A percentile compares a stretch with the other conserved stretches of the same genome.
Conservation (phyloP, 2,797 vertebrate species). For the Clarias platycephalus region DNA sequence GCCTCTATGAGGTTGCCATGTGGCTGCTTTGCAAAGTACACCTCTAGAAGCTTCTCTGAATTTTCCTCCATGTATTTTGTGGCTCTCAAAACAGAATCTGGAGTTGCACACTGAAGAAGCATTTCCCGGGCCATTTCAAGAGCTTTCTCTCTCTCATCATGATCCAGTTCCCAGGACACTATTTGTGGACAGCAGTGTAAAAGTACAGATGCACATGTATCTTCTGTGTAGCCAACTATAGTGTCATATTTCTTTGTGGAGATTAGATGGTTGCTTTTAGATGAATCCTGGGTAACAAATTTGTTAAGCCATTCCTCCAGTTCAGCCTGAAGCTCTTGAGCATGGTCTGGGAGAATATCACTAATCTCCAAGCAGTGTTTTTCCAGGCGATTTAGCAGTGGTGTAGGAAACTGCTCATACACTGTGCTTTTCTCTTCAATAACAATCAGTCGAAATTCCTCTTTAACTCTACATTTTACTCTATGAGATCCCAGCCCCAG, state of each 20-base stretch:
- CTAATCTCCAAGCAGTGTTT: conserved; percentile 63
- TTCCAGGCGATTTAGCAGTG: conserved; percentile 61
- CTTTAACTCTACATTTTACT: conserved; percentile 60
- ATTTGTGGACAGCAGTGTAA: conserved; percentile 44
- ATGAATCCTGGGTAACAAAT: conserved; percentile 13
- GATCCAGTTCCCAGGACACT: rapidly evolving
- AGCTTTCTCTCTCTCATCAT: background rate
- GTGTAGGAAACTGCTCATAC: conserved; percentile 59
- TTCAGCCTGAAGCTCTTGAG: conserved; percentile 25
- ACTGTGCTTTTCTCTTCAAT: conserved; percentile 61
- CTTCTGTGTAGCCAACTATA: conserved; percentile 56
- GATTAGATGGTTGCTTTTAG: background rate
- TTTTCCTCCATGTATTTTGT: conserved; percentile 29
- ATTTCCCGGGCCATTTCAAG: conserved; percentile 37
- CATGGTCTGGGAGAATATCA: conserved; percentile 45
- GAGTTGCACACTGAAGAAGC: conserved; percentile 59
- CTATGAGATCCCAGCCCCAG: conserved; percentile 59
- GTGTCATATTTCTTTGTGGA: conserved; percentile 35
- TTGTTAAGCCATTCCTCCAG: conserved; percentile 40
- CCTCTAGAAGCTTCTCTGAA: conserved; percentile 25
- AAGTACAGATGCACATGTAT: conserved; percentile 36
- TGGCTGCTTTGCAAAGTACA: conserved; percentile 51
- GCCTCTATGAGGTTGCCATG: conserved; percentile 43
- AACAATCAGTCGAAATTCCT: conserved; percentile 57
- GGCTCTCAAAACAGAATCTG: conserved; percentile 56